Base-by-base conservation (phyloP, 2,797 vertebrate genomes). In the Typhlichthys eigenmanni region DNA sequence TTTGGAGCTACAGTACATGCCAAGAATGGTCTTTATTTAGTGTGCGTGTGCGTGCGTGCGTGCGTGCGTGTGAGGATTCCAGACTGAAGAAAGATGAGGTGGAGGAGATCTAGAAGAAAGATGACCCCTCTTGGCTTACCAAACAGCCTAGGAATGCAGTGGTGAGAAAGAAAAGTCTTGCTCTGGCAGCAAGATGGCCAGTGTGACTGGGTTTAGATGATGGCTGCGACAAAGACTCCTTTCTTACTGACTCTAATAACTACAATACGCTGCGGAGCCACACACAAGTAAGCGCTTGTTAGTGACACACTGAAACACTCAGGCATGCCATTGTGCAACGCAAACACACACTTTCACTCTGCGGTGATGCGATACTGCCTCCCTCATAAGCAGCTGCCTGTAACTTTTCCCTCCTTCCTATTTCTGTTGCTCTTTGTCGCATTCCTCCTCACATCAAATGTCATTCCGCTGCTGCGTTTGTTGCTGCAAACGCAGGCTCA, bases 211-310 rank as follows among this genome's bases (percentile, higher is more conserved):
- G 83, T 91, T 82, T 86, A 89, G 87, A 87, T 85, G 85, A 83
- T 74, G 72, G 81, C 73, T 57, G n/a, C 76, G 91, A 94, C 93
- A 94, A 95, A 94, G 91, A 88, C 87, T 84, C 82, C 92, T 93
- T 95, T 94, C 94, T 94, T 92, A 88, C 45, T 72, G 75, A 83
- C 71, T 85, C 89, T 90, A 90, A 92, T 87, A 85, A 89, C 83
- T 85, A 88, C 90, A 76, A 80, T 82, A 68, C 73, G 60, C 69
- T 46, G 55, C 13, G 16, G 76, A 87, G 82, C 74, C 52, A 51
- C 81, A 82, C 83, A 89, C 85, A 91, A 90, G 86, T 74, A 85
- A 82, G 67, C 59, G 64, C 81, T 90, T 91, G 85, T 90, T 87
- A 71, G 29, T 73, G 64, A 77, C 81, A 85, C 17, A 72, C 34